phyloP scores from a whole-genome alignment of 2,113 vertebrate genomes.

The Oreochromis aureus region DNA sequence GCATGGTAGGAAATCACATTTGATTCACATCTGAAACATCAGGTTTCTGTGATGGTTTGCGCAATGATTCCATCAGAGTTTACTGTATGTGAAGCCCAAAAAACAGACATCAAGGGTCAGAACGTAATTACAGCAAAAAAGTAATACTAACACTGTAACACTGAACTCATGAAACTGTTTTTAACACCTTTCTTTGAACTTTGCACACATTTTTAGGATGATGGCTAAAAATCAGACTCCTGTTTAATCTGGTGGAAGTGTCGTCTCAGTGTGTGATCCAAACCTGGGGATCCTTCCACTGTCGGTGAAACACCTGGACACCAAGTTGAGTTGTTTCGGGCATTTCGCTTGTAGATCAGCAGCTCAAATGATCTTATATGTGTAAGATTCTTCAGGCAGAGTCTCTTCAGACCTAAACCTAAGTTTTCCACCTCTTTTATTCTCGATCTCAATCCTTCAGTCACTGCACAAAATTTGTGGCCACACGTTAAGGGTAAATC shows the following conservation, averaged over 20 bases:
- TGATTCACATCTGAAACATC: background rate
- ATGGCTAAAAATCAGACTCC: background rate
- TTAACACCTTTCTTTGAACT: background rate
- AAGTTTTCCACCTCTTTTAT: background rate
- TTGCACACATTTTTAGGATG: background rate
- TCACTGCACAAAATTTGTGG: background rate
- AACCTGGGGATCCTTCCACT: background rate
- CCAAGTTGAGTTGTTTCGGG: background rate
- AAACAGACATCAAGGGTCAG: background rate
- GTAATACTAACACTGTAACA: background rate
- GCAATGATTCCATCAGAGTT: background rate
- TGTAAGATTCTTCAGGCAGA: background rate
- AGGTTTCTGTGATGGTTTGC: background rate
- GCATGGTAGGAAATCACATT: background rate
- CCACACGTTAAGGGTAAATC: background rate
- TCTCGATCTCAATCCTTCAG: background rate
- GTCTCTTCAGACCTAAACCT: background rate
- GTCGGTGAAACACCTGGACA: background rate
- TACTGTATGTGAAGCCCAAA: background rate
- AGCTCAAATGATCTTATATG: background rate
- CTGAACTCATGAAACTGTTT: background rate
- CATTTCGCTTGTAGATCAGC: background rate
- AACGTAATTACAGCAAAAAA: background rate
- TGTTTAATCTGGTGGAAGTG: background rate
- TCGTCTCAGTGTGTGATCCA: background rate